These are phyloP conservation scores for Maniola hyperantus DNA, from an alignment of 2,888 invertebrate species.

Conservation along the genomic window DNA sequence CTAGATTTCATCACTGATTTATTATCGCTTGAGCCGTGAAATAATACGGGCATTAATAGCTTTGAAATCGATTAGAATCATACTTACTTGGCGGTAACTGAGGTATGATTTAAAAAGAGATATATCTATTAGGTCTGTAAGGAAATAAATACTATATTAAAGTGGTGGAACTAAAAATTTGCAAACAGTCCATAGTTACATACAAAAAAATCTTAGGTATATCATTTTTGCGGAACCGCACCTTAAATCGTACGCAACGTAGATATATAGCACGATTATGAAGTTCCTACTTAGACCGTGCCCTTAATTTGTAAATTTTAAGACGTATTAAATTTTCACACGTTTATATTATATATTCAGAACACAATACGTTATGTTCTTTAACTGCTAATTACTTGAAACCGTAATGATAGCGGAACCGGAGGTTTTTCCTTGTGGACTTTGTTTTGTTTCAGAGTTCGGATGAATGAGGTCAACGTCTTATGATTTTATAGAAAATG, in stretches of 20 bases:
- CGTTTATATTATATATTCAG: constrained; percentile 46
- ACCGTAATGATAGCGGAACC: constrained; percentile 43
- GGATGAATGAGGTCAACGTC: constrained; percentile 28
- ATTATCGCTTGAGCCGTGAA: too few relatives aligned
- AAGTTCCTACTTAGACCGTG: constrained; percentile 46
- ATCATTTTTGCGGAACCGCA: neutral
- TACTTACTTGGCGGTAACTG: too few relatives aligned
- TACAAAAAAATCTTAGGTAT: neutral
- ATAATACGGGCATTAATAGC: too few relatives aligned
- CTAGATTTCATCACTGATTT: too few relatives aligned
- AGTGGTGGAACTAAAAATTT: too few relatives aligned
- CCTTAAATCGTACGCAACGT: constrained; percentile 25
- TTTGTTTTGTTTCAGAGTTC: constrained; percentile 48
- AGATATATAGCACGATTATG: neutral
- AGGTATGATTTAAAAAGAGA: too few relatives aligned
- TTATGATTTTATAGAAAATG: constrained; percentile 26
- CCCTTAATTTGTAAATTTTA: constrained; percentile 31
- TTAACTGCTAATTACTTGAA: constrained; percentile 48
- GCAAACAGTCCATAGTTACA: too few relatives aligned
- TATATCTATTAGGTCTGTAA: too few relatives aligned
- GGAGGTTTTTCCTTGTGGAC: constrained; percentile 55
- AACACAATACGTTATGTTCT: constrained; percentile 38
- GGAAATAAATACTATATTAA: too few relatives aligned
- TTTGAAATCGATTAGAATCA: too few relatives aligned
- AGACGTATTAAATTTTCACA: constrained; percentile 34